Base-by-base conservation (phyloP, 2,113 vertebrate species). In the Amblyopsis rosae region DNA sequence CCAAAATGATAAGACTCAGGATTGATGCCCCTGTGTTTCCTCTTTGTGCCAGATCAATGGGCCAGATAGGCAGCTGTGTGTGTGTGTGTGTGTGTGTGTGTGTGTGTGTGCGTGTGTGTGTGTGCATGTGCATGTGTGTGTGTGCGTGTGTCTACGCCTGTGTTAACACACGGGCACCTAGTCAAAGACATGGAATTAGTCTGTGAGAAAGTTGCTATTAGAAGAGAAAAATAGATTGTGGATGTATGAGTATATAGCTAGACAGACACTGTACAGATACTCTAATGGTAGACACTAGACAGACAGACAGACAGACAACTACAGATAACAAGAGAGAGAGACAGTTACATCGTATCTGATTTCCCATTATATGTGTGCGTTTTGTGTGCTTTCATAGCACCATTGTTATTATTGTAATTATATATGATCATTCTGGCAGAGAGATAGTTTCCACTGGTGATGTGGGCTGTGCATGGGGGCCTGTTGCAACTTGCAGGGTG, bases 21-120 rank as follows among this genome's bases (percentile, higher is more conserved):
- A 92, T 86, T 84, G 88, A 88, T 89, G 88, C 85, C 85, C 84
- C 45, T 87, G 80, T 84, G 87, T 90, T 93, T 92, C 91, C 86
- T 91, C 65, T 78, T 89, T 79, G 72, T 67, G 81, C 76, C 88
- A 92, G 90, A 93, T 93, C 51, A 3, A 72, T 72, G 56, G 50
- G 35, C 9, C 67, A 75, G 92, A 93, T 93, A 90, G 56, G 64
- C 56, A 75, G 73, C 73, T 79, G 76, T 83, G 72, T 84, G 33
- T 54, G 56, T 73, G 13, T 64, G 45, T 26, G 9, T 45, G 49
- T 64, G 57, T 72, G 64, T 19, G 54, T 75, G 53, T 59, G 46
- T 58, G 16, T 59, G 56, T 68, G 15, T 59, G 56, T 26, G 19
- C n/a, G 48, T 62, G 57, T 66, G n/a, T n/a, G 67, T 19, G 9